Base-by-base conservation (phyloP, 2,113 vertebrate species). In the Ciconia maguari region DNA sequence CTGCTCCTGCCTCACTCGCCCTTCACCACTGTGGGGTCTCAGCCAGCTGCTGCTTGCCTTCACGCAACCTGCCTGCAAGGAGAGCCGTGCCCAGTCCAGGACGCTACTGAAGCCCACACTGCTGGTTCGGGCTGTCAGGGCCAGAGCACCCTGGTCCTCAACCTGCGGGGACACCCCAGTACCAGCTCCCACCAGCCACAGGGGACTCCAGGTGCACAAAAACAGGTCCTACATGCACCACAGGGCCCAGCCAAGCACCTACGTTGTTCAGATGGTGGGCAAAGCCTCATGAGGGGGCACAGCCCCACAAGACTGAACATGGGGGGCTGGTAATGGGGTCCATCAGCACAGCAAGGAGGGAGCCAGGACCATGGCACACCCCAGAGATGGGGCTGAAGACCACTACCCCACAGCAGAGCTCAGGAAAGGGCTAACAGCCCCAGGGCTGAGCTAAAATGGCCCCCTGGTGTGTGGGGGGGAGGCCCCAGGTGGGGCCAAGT, bases 341-440 rank as follows among this genome's bases (percentile, higher is more conserved):
- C n/a, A 13, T 3, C 11, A 54, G 1, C 19, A 60, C 16, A 44
- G 3, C 14, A 57, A 9, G 1, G 5, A 78, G 3, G 0, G 0
- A 51, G 2, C 4, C 42, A 51, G 16, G 0, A 24, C 12, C 6
- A 12, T 0, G 0, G 1, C 5, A 16, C 1, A 6, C 12, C 9
- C 32, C 1, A 2, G 21, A 29, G 1, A 44, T 0, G 0, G 1
- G 1, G 2, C 29, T 2, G 0, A 1, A 78, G 11, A 16, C 3
- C 2, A 10, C 2, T 1, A 4, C 4, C 2, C 10, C 17, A 1
- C 3, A 19, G 1, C 7, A 54, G 16, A 41, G 34, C 30, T 52
- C 9, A 14, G 1, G 0, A 3, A 57, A 17, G 0, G 1, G 0
- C 0, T 2, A 4, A 0, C 0, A 1, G 0, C 2, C 32, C 7